These are phyloP conservation scores for Ahaetulla prasina DNA, from an alignment of 2,113 vertebrate genomes.

Conservation along the genomic window DNA sequence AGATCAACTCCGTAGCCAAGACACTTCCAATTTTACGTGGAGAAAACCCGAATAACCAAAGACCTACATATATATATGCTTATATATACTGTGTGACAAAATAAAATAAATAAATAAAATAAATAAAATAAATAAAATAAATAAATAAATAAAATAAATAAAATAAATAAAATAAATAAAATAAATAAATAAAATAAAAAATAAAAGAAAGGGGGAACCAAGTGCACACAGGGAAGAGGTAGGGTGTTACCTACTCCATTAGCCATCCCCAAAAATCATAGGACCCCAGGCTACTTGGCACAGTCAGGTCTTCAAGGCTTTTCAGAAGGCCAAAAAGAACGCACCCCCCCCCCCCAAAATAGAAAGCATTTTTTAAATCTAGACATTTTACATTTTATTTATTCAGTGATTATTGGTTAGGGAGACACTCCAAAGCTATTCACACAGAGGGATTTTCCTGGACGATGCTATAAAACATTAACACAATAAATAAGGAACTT, in stretches of 20 bases:
- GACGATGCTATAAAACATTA: neutral
- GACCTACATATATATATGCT: too few relatives aligned
- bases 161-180: too few relatives aligned
- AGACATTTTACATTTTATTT: neutral
- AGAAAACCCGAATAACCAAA: too few relatives aligned
- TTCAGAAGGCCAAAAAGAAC: neutral
- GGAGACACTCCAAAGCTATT: neutral
- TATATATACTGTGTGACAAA: too few relatives aligned
- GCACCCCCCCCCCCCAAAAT: neutral
- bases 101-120: too few relatives aligned
- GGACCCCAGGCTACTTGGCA: neutral
- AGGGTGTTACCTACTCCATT: neutral
- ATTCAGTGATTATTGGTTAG: neutral
- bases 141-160: too few relatives aligned
- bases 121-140: too few relatives aligned
- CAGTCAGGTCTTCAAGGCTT: neutral
- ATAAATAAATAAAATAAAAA: neutral
- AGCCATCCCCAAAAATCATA: neutral
- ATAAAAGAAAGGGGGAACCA: neutral
- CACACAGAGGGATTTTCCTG: neutral
- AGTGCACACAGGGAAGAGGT: neutral
- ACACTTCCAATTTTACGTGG: too few relatives aligned
- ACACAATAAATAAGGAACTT: too few relatives aligned
- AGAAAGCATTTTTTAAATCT: neutral
- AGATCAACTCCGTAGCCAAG: too few relatives aligned